Evolutionary conservation across 2,888 invertebrate genomes (phyloP), one percentile per base, ranked within the genome.

Genomic region (Hipparchia sbordonii): DNA sequence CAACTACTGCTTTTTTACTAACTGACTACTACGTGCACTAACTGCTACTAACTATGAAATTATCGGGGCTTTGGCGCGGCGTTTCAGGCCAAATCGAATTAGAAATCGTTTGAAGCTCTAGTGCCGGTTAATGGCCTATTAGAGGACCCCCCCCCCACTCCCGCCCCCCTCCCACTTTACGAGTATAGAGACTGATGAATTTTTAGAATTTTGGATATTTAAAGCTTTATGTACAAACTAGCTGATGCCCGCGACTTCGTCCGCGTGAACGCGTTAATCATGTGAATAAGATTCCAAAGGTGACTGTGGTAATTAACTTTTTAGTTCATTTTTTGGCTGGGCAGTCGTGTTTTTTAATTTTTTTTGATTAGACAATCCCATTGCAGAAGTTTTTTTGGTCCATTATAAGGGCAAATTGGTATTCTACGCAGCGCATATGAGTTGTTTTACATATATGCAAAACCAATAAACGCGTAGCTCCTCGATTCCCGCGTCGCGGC

Each of bases 51-150:
- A 60, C 59, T 66, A 71, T 66, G 70, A 76, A 72, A 74, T 70
- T 72, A 76, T 57, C 65, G 62, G 60, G 23, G 61, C 74, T 78
- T 80, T 81, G 79, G 78, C 71, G 62, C 70, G 67, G 76, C 74
- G 78, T 76, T 77, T 74, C 68, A 72, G 77, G 67, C 74, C 73
- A 76, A 79, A 81, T 80, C 75, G 75, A 73, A 80, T 81, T 80
- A 79, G 72, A 70, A 23, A 71, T 60, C 72, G 74, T 77, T 76
- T 77, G 75, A 76, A 71, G 59, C 70, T 69, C 72, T 70, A 71
- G 73, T 74, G 70, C 59, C 57, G 65, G 65, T 61, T 77, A 77
- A 77, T 76, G 67, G 72, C 33, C 74, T 67, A 72, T 74, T 65
- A 74, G 70, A 33, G 3, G 12, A 33, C 57, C 57, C 59, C 48